Evolutionary conservation across 2,888 invertebrate genomes (phyloP).

Genomic region (Choreutis nemorana): DNA sequence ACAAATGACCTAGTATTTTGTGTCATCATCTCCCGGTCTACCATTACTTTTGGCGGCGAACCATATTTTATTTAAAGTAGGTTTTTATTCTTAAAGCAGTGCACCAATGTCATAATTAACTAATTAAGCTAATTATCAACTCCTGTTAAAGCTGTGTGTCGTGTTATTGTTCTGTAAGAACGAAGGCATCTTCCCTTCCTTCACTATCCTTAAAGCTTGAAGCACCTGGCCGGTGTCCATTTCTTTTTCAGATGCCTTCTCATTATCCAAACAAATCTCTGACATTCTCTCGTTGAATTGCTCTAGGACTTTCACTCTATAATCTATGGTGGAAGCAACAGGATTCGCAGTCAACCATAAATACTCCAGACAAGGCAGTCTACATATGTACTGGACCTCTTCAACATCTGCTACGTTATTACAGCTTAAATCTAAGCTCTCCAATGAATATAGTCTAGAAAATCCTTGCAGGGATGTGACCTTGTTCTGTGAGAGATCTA

Average conservation of each 20-base stretch:
- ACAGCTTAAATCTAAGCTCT: conserved; percentile 84
- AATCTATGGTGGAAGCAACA: conserved; percentile 85
- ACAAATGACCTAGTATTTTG: too few relatives aligned
- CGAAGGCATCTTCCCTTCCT: conserved; percentile 71
- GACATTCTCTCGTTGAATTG: conserved; percentile 84
- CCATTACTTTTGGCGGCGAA: too few relatives aligned
- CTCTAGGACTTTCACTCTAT: conserved; percentile 88
- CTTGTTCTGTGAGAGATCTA: conserved; percentile 87
- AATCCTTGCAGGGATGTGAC: conserved; percentile 77
- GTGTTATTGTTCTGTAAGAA: conserved; percentile 59
- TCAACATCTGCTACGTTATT: conserved; percentile 83
- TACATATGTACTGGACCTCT: conserved; percentile 81
- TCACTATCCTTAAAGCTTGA: conserved; percentile 84
- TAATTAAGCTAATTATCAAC: conserved; percentile 34
- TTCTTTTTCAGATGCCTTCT: conserved; percentile 86
- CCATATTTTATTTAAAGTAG: too few relatives aligned
- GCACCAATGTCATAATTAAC: conserved; percentile 4
- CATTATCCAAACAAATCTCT: conserved; percentile 88
- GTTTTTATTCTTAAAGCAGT: too few relatives aligned
- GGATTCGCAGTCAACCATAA: conserved; percentile 90
- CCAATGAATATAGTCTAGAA: conserved; percentile 85
- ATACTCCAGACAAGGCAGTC: conserved; percentile 86
- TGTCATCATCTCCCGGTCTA: too few relatives aligned
- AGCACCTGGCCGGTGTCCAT: conserved; percentile 91
- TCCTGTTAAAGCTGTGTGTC: conserved; percentile 50